Conservation (phyloP, 2,888 invertebrate genomes). For the Caenorhabditis angaria region DNA sequence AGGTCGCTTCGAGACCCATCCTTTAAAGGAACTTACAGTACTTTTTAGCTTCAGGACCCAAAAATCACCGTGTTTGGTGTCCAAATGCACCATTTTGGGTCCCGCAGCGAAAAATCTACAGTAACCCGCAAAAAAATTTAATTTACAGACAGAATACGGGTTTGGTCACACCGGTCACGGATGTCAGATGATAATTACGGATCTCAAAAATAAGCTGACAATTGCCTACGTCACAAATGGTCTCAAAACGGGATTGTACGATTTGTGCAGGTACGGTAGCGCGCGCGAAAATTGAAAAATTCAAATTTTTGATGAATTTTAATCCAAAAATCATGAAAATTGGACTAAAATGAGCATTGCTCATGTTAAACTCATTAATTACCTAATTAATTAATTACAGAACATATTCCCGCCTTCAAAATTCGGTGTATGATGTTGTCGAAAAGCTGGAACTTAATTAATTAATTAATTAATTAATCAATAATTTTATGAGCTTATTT, state of each 20-base stretch:
- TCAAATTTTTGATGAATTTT: neutral
- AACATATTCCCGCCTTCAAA: constrained; percentile 48
- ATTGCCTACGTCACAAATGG: constrained; percentile 58
- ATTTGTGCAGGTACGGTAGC: constrained; percentile 32
- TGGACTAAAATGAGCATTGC: no score
- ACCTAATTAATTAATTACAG: constrained; percentile 5
- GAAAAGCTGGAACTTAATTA: constrained; percentile 26
- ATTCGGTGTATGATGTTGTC: constrained; percentile 50
- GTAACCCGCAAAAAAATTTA: neutral
- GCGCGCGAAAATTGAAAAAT: neutral
- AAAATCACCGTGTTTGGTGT: neutral
- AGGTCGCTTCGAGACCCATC: neutral
- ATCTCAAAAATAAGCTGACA: constrained; percentile 48
- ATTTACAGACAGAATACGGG: constrained; percentile 41
- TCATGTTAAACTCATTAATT: neutral
- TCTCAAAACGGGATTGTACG: constrained; percentile 54
- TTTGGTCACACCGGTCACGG: constrained; percentile 63
- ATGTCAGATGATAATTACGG: constrained; percentile 55
- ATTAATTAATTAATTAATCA: neutral
- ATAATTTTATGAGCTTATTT: neutral
- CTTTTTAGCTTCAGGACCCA: neutral
- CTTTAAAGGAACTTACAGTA: neutral
- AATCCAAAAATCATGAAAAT: no score
- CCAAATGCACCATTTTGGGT: neutral
- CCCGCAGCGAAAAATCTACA: neutral